These are phyloP conservation scores for Centruroides vittatus DNA, from an alignment of 1,140 invertebrate genomes.

Conservation along the genomic window DNA sequence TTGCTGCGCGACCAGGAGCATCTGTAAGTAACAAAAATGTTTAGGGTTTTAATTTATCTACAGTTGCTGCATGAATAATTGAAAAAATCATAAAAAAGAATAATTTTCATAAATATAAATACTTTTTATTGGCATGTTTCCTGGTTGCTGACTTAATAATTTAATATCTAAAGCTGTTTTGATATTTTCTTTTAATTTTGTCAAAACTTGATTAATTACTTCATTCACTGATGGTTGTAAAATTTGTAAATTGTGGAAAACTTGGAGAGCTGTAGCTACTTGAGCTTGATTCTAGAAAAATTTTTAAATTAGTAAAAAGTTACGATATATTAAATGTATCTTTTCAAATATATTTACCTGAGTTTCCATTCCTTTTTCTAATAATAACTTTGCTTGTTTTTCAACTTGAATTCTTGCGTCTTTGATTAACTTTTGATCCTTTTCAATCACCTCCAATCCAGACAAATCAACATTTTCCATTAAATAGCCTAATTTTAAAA, in stretches of 20 bases:
- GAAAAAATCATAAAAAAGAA: no score
- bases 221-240: conserved; percentile 27
- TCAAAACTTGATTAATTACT: conserved; percentile 37
- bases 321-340: no score
- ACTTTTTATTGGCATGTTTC: not conserved
- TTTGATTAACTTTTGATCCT: conserved; percentile 48
- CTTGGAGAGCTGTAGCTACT: conserved; percentile 48
- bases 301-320: no score
- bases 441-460: conserved; percentile 50
- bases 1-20: conserved; percentile 49
- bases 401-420: conserved; percentile 48
- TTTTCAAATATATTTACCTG: no score
- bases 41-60: no score
- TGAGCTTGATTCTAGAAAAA: conserved; percentile 44
- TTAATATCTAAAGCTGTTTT: not conserved
- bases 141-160: not conserved
- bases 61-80: no score
- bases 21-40: not conserved
- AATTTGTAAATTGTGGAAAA: conserved; percentile 52
- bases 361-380: conserved; percentile 45
- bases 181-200: not conserved
- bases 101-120: not conserved
- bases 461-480: conserved; percentile 47
- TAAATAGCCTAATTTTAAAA: not conserved
- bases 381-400: conserved; percentile 45